A percentile compares a stretch with the other conserved stretches of the same genome.
Evolutionary conservation across 2,888 invertebrate genomes (phyloP).

Genomic region (Cerastis rubricosa): DNA sequence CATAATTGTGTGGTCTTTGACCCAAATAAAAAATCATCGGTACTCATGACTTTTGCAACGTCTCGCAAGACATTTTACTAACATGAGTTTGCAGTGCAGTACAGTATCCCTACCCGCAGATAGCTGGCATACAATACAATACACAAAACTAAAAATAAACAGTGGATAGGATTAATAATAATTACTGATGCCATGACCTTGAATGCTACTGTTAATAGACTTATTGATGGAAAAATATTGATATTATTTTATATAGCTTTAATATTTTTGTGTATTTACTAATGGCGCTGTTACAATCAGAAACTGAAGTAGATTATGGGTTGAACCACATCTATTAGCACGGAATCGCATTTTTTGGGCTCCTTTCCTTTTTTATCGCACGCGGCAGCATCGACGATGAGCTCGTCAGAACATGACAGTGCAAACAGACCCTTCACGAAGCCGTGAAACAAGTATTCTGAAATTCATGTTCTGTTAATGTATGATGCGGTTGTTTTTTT

Average conservation of each 20-base stretch:
- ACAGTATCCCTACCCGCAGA: background rate
- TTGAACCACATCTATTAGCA: too few species aligned
- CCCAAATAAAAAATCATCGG: background rate
- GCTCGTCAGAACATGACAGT: too few species aligned
- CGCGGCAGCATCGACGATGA: too few species aligned
- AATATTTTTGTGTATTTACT: background rate
- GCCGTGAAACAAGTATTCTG: too few species aligned
- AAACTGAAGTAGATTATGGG: background rate
- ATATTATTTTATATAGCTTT: too few species aligned
- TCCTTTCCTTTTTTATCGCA: too few species aligned
- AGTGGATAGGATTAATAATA: slow-evolving; percentile 21
- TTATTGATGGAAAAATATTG: slow-evolving; percentile 24
- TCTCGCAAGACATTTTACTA: background rate
- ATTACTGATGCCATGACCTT: slow-evolving; percentile 26
- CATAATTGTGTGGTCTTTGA: too few species aligned
- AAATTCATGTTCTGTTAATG: background rate
- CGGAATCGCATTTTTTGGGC: too few species aligned
- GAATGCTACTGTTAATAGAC: background rate
- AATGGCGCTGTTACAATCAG: background rate
- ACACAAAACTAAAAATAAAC: slow-evolving; percentile 22
- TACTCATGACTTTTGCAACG: background rate
- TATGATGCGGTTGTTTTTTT: background rate
- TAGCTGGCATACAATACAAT: background rate
- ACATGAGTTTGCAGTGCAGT: background rate
- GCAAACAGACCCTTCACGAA: too few species aligned